Base-by-base conservation (phyloP, 2,797 vertebrate species). In the Pseudochaenichthys georgianus region DNA sequence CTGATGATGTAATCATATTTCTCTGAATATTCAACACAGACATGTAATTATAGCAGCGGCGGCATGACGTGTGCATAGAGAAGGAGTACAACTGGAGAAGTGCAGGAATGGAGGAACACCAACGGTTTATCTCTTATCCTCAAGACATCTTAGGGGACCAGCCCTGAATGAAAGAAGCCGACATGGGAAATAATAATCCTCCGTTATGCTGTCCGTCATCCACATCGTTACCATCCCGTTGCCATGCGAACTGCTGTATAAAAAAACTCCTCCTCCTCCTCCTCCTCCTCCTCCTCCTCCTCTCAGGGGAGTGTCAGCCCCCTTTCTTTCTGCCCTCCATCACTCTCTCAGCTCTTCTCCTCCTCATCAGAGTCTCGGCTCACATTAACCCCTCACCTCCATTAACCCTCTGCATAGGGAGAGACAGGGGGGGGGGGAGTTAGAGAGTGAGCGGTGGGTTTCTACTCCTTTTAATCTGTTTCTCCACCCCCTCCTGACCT, bases 321-420 rank as follows among this genome's bases (percentile, higher is more conserved):
- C n/a, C 53, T 9, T 48, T 64, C 58, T 78, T 65, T 41, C 78
- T 64, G 53, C 59, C 80, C 79, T 83, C 70, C 83, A 75, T 85
- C 83, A 51, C 61, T 87, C 70, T 76, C 81, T 54, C 72, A 77
- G 50, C 68, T 67, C 81, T 76, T 90, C 75, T 84, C 88, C 69
- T 81, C 80, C 78, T 94, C 93, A 94, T 94, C 90, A 94, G 93
- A 79, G 84, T 93, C 94, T 92, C 93, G 1, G 41, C 88, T 92
- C 93, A 83, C 87, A 95, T 95, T 94, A 95, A 93, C 93, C 88
- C 80, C 50, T 91, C 86, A 90, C 91, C 92, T 87, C 90, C 82
- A 90, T 92, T 92, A 93, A 88, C 86, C 79, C 69, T 31, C 63
- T 13, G 53, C 67, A 62, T 67, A 54, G 64, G 71, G 63, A 63